phyloP scores from a whole-genome alignment of 2,888 invertebrate species.

The Drosophila borborema region DNA sequence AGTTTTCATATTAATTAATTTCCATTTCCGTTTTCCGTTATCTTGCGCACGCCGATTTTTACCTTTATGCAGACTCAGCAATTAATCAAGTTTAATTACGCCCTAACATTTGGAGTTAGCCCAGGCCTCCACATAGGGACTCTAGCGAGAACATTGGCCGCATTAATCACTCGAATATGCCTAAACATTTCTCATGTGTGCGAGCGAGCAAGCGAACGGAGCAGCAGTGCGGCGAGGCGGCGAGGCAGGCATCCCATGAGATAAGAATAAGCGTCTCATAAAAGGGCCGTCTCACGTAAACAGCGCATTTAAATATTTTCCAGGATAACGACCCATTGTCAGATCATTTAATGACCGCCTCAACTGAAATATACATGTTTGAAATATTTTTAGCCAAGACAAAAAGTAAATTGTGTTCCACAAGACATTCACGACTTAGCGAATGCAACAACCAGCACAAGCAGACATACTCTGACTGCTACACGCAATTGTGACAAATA shows the following conservation, averaged over 20 bases:
- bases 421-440: conserved; percentile 14
- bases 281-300: conserved; percentile 64
- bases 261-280: conserved; percentile 52
- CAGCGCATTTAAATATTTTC: conserved; percentile 72
- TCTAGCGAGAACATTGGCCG: conserved; percentile 57
- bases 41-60: conserved; percentile 73
- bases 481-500: not conserved
- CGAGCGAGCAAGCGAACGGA: not conserved
- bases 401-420: conserved; percentile 22
- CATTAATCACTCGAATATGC: conserved; percentile 77
- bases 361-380: conserved; percentile 7
- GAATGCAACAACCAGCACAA: conserved; percentile 15
- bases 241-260: conserved; percentile 19
- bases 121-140: conserved; percentile 22
- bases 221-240: not conserved
- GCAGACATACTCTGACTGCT: conserved; percentile 13
- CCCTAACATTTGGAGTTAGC: conserved; percentile 45
- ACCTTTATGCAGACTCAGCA: conserved; percentile 76
- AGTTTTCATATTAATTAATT: conserved; percentile 71
- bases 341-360: conserved; percentile 32
- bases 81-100: conserved; percentile 83
- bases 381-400: conserved; percentile 20
- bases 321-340: conserved; percentile 22
- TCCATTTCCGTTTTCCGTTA: conserved; percentile 69
- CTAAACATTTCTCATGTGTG: conserved; percentile 70